phyloP scores from a whole-genome alignment of 2,113 vertebrate genomes.

The Dipodomys spectabilis region DNA sequence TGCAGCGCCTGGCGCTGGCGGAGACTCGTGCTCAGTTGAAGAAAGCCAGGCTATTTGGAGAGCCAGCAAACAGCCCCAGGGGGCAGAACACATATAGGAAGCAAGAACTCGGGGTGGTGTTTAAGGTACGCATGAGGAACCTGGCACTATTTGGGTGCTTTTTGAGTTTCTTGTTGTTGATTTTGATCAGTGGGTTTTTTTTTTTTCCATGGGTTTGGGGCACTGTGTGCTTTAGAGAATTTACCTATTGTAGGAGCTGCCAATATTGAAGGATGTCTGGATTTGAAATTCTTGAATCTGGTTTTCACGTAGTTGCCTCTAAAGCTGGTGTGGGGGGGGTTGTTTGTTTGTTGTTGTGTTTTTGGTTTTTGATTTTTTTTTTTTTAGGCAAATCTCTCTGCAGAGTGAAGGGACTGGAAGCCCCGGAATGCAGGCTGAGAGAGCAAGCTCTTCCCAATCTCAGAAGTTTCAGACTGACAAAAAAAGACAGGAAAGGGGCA shows the following conservation, averaged over 20 bases:
- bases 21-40: conserved; percentile 69
- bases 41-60: conserved; percentile 73
- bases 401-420: conserved; percentile 52
- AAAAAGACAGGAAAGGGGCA: conserved; percentile 53
- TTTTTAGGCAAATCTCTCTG: conserved; percentile 71
- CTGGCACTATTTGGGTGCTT: neutral
- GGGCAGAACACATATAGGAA: neutral
- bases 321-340: neutral
- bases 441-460: neutral
- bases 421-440: conserved; percentile 7
- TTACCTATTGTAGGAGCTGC: conserved; percentile 10
- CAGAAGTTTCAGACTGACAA: conserved; percentile 78
- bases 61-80: conserved; percentile 38
- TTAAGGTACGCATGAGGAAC: conserved; percentile 80
- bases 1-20: conserved; percentile 73
- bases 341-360: too few species aligned
- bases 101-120: conserved; percentile 47
- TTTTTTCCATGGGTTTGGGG: neutral
- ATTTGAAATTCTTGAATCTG: conserved; percentile 21
- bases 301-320: conserved; percentile 36
- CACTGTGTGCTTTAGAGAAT: conserved; percentile 39
- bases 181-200: neutral
- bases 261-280: neutral
- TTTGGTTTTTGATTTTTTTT: too few species aligned
- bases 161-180: neutral